phyloP scores from a whole-genome alignment of 2,888 invertebrate species.

The Acleris emargana region DNA sequence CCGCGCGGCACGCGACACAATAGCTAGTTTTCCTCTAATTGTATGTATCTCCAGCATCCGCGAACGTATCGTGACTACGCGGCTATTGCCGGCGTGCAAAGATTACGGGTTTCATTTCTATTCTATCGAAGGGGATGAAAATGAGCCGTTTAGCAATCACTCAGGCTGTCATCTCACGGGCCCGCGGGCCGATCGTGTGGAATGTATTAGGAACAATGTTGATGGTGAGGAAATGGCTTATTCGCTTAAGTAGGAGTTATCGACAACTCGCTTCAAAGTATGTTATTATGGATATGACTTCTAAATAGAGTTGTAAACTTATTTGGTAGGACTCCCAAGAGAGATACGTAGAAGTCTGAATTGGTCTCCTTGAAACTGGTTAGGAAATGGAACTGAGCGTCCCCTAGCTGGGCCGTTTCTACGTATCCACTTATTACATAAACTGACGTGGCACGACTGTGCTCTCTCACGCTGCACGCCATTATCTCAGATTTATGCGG shows the following conservation, averaged over 20 bases:
- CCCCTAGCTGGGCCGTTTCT: slow-evolving; percentile 58
- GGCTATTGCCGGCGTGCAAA: slow-evolving; percentile 42
- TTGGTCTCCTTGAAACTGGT: slow-evolving; percentile 50
- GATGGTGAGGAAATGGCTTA: slow-evolving; percentile 56
- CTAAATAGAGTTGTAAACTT: slow-evolving; percentile 54
- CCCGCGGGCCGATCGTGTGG: slow-evolving; percentile 60
- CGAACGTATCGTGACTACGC: slow-evolving; percentile 41
- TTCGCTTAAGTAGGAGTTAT: slow-evolving; percentile 50
- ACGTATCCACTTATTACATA: slow-evolving; percentile 73
- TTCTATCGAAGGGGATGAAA: slow-evolving; percentile 47
- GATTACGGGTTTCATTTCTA: slow-evolving; percentile 48
- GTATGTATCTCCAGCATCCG: slow-evolving; percentile 40
- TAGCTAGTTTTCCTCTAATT: slow-evolving; percentile 58
- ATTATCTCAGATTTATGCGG: slow-evolving; percentile 75
- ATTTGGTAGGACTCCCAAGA: slow-evolving; percentile 39
- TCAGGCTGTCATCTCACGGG: slow-evolving; percentile 49
- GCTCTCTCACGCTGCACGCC: slow-evolving; percentile 75
- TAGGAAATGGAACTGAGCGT: slow-evolving; percentile 60
- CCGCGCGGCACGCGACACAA: slow-evolving; percentile 61
- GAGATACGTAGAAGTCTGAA: slow-evolving; percentile 44
- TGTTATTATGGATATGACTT: slow-evolving; percentile 43
- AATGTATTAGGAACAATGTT: slow-evolving; percentile 53
- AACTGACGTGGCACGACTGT: slow-evolving; percentile 72
- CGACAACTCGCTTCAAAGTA: slow-evolving; percentile 43
- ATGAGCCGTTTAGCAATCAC: slow-evolving; percentile 55